Evolutionary conservation across 2,888 invertebrate species (phyloP), one percentile per base, ranked within the genome.

Genomic region (Heliconius ethilla): DNA sequence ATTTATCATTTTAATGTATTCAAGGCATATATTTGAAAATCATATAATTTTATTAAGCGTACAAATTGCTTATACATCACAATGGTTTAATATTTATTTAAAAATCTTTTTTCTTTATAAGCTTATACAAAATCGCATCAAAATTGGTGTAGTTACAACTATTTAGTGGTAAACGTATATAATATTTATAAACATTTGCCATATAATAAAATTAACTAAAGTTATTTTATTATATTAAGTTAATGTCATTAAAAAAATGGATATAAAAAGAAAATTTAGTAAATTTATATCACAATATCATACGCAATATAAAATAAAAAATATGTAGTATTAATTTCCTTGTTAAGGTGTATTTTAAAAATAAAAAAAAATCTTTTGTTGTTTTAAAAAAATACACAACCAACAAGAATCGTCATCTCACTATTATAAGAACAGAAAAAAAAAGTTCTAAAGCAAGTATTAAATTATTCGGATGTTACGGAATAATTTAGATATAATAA

Each of bases 51-150:
- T 33, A 7, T 72, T 37, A 69, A 69, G 69, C 69, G 69, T 69
- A 69, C 40, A 69, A n/a, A 18, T 45, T 69, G 69, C 15, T 45
- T 40, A 33, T 33, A 69, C 45, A 69, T 69, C 69, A 69, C 45
- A 69, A 69, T 25, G 15, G 69, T 69, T 40, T 69, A 22, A 51
- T 51, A 51, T 25, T 25, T 69, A 45, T 69, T 29, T 63, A 63
- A 25, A 59, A 59, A 27, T 29, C 66, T 27, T 22, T n/a, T 18
- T 59, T n/a, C n/a, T 59, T 59, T 59, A 59, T n/a, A n/a, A 59
- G 59, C 59, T 59, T n/a, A 66, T 66, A 66, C 67, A 67, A 67
- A 67, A 67, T 37, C 11, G 37, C 59, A 59, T 59, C 59, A 59
- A 59, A 59, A 66, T 33, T 66, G 33, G 37, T n/a, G 59, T 45